A percentile compares a stretch with the other conserved stretches of the same genome.
phyloP scores from a whole-genome alignment of 2,888 invertebrate genomes.

The Dicyrtomina minuta region DNA sequence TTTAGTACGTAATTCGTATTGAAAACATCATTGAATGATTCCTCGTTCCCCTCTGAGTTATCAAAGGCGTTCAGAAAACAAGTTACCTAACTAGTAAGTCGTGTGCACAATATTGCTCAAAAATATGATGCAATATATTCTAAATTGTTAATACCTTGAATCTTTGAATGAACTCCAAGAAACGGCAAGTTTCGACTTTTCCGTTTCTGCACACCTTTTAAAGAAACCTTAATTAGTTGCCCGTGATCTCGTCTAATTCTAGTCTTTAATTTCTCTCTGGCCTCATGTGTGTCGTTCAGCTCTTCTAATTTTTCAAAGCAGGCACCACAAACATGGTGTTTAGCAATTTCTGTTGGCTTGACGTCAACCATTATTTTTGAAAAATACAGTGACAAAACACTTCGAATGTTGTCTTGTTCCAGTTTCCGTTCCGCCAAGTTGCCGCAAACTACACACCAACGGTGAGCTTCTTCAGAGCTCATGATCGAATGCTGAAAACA shows the following conservation, averaged over 20 bases:
- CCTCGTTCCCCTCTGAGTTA: too few species aligned
- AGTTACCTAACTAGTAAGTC: too few species aligned
- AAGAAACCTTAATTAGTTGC: background rate
- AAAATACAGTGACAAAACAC: too few species aligned
- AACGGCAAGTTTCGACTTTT: constrained; percentile 2
- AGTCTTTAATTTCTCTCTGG: background rate
- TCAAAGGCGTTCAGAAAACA: too few species aligned
- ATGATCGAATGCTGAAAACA: too few species aligned
- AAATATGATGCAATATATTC: too few species aligned
- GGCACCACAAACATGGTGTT: background rate
- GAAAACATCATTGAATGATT: too few species aligned
- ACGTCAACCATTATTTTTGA: background rate
- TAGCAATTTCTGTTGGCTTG: background rate
- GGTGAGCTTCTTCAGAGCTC: too few species aligned
- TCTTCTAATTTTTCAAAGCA: constrained; percentile 1
- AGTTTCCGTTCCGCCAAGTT: background rate
- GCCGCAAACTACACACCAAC: background rate
- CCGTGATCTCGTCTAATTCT: background rate
- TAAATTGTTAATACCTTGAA: constrained; percentile 15
- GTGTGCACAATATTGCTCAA: too few species aligned
- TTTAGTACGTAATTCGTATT: too few species aligned
- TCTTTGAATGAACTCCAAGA: constrained; percentile 15
- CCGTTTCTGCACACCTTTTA: background rate
- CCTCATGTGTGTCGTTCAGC: background rate
- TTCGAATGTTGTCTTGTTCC: background rate